A percentile compares a stretch with the other conserved stretches of the same genome.
phyloP scores from a whole-genome alignment of 1,140 invertebrate species.

The Holotrichia oblita region DNA sequence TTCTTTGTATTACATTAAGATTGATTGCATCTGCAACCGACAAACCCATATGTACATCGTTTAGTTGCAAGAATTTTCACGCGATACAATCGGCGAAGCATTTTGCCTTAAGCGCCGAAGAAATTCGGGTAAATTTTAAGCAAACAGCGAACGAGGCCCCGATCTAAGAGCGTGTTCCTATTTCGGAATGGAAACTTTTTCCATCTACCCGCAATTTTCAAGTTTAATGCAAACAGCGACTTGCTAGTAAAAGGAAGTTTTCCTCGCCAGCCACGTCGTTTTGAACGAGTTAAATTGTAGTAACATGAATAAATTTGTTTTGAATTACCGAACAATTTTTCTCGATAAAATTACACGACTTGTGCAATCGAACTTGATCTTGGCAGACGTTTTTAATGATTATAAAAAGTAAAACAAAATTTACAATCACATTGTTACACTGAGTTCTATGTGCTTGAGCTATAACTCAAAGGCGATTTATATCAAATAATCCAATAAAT shows the following conservation, averaged over 20 bases:
- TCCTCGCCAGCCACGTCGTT: not conserved
- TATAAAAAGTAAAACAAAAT: too few relatives aligned
- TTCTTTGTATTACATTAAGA: not conserved
- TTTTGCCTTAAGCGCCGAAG: not conserved
- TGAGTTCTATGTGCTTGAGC: not conserved
- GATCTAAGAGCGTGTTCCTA: not conserved
- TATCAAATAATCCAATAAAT: conserved; percentile 23
- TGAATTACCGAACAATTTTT: not conserved
- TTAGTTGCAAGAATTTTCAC: not conserved
- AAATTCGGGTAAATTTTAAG: conserved; percentile 4
- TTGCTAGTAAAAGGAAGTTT: not conserved
- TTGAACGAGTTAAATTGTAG: conserved; percentile 1
- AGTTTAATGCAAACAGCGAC: conserved; percentile 9
- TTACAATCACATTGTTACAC: too few relatives aligned
- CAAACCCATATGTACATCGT: not conserved
- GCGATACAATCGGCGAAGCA: not conserved
- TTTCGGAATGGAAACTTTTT: conserved; percentile 5
- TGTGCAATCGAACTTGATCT: not conserved
- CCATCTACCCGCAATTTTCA: conserved; percentile 9
- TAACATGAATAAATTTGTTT: not conserved
- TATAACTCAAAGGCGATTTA: not conserved
- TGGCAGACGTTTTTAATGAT: not conserved
- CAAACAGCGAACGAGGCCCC: not conserved
- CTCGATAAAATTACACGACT: not conserved
- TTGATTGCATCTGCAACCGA: not conserved